Percentiles rank a stretch among this genome's conserved stretches.
Evolutionary conservation across 1,140 invertebrate species (phyloP).

Genomic region (Musca domestica): DNA sequence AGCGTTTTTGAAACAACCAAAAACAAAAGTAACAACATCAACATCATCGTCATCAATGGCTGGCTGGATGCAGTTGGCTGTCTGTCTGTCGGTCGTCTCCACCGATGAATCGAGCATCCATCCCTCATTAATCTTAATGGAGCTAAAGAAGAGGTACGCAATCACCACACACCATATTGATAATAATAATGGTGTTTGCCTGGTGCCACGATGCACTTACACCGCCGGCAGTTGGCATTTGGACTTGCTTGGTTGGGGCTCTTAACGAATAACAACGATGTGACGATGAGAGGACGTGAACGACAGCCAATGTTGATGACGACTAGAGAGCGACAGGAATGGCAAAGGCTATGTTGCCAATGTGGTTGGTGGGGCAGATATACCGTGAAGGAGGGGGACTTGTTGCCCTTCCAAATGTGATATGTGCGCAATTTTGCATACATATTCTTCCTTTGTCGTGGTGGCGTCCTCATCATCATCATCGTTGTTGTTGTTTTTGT

Average conservation of each 20-base stretch:
- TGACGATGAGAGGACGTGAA: neutral
- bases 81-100: neutral
- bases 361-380: too few species aligned
- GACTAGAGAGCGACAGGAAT: neutral
- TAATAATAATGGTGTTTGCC: constrained; percentile 1
- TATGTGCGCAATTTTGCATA: constrained; percentile 3
- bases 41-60: neutral
- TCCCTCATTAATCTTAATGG: constrained; percentile 25
- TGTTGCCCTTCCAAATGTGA: neutral
- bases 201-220: neutral
- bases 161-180: constrained; percentile 19
- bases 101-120: constrained; percentile 5
- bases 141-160: constrained; percentile 16
- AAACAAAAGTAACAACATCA: neutral
- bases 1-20: too few species aligned
- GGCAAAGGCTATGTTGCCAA: too few species aligned
- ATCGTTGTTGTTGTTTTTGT: neutral
- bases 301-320: neutral
- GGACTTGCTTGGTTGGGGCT: neutral
- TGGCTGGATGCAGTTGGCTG: too few species aligned
- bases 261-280: neutral
- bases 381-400: too few species aligned
- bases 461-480: neutral
- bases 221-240: neutral
- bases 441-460: neutral